Conservation (phyloP, 37 sponge, comb jelly and placozoan genomes). For the Sycon ciliatum region DNA sequence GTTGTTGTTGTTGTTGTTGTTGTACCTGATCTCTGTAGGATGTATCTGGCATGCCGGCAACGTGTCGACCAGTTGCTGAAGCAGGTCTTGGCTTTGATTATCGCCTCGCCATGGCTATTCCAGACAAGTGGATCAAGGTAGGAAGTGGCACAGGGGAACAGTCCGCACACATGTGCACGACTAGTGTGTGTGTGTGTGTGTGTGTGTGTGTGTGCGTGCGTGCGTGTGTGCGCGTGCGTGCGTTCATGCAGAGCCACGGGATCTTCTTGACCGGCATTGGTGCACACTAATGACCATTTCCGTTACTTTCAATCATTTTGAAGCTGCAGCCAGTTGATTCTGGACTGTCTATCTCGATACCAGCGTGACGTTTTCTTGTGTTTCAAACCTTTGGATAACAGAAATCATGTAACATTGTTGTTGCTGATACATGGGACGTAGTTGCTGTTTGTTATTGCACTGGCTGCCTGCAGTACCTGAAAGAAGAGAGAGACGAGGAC, state of each 20-base stretch:
- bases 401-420: too few species aligned
- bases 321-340: too few species aligned
- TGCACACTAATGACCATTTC: too few species aligned
- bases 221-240: background rate
- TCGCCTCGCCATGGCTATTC: constrained; percentile 93
- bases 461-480: constrained; percentile 58
- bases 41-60: constrained; percentile 44
- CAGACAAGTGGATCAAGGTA: constrained; percentile 91
- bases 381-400: too few species aligned
- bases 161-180: background rate
- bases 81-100: constrained; percentile 89
- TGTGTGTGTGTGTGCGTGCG: constrained; percentile 1
- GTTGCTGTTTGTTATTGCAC: too few species aligned
- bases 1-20: background rate
- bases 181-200: constrained; percentile 5
- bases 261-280: too few species aligned
- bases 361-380: too few species aligned
- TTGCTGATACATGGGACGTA: too few species aligned
- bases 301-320: too few species aligned
- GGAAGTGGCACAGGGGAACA: background rate
- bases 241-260: too few species aligned
- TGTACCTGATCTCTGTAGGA: background rate
- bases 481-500: constrained; percentile 79
- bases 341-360: too few species aligned
- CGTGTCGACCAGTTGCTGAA: constrained; percentile 53